Conservation (phyloP, 37 sponge, comb jelly and placozoan genomes). For the Ianthella basta region DNA sequence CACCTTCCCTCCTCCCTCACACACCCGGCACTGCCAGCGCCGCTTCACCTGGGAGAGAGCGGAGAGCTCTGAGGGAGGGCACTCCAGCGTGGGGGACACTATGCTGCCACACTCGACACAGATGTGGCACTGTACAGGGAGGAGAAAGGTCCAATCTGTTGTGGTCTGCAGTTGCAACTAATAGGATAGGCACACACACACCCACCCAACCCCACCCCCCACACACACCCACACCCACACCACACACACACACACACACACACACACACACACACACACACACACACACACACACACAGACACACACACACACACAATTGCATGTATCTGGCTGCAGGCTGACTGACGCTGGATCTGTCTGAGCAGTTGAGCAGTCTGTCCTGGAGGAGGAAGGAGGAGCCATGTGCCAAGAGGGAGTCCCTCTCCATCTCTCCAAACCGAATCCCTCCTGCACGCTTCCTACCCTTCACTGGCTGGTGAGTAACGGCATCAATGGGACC, state of each 20-base stretch:
- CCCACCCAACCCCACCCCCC: no score
- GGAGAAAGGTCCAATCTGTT: no score
- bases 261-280: no score
- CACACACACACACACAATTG: no score
- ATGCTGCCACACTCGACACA: constrained; percentile 92
- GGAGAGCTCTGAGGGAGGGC: constrained; percentile 37
- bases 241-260: no score
- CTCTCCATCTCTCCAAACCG: constrained; percentile 95
- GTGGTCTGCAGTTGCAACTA: no score
- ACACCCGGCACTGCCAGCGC: constrained; percentile 72
- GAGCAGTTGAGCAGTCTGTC: constrained; percentile 97
- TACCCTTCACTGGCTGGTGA: constrained; percentile 93
- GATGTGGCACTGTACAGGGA: constrained; percentile 55
- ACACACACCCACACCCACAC: no score
- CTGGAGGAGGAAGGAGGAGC: constrained; percentile 90
- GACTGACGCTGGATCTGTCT: constrained; percentile 77
- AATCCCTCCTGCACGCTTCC: constrained; percentile 85
- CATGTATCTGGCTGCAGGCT: no score
- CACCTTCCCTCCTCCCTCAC: constrained; percentile 59
- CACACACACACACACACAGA: no score
- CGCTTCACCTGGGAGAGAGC: constrained; percentile 41
- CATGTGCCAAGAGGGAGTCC: constrained; percentile 93
- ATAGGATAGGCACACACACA: no score
- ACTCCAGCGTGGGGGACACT: constrained; percentile 67
- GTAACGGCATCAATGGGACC: constrained; percentile 97